Base-by-base conservation (phyloP, 2,888 invertebrate genomes). In the Caenorhabditis sp. region DNA sequence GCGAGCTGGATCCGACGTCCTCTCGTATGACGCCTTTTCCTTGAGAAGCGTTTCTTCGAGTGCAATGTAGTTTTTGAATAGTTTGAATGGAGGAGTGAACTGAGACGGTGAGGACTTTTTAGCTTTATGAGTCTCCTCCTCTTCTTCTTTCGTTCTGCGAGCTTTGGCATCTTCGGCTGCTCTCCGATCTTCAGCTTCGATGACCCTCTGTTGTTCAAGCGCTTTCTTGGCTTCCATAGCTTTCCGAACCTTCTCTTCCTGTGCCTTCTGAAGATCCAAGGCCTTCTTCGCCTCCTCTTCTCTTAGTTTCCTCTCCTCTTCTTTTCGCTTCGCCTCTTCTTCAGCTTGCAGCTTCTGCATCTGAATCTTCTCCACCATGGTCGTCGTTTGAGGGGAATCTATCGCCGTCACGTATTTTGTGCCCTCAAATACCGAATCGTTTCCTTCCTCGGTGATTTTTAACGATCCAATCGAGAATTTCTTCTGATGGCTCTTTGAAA, bases 361-460 rank as follows among this genome's bases (percentile, higher is more conserved):
- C 58, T 41, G 37, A 17, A 56, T 39, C 32, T 50, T 7, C 30
- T 9, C 6, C 30, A 35, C 11, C 11, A 35, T 13, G 35, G 35
- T 35, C 4, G 35, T 13, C 35, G 35, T 9, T 35, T 35, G n/a
- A n/a, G 74, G 74, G 7, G 74, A 75, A 39, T 75, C 74, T 41
- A 75, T 41, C 7, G 74, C 74, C 7, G 74, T 75, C 13, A 75
- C 52, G 41, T 66, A 75, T 6, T 68, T 62, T 0, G 74, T 43
- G 2, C 30, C n/a, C 22, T 75, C 66, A 20, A 73, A 65, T 15
- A 55, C 62, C 4, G 46, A 48, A 20, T 56, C 59, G 27, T 74
- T 58, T 20, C 50, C 58, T 6, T 52, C 59, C 24, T 45, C 35
- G 15, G 26, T 2, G 15, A 52, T 62, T 30, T 46, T 46, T 26